Evolutionary conservation across 2,797 vertebrate species (phyloP).

Genomic region (Enteromius mattozi): DNA sequence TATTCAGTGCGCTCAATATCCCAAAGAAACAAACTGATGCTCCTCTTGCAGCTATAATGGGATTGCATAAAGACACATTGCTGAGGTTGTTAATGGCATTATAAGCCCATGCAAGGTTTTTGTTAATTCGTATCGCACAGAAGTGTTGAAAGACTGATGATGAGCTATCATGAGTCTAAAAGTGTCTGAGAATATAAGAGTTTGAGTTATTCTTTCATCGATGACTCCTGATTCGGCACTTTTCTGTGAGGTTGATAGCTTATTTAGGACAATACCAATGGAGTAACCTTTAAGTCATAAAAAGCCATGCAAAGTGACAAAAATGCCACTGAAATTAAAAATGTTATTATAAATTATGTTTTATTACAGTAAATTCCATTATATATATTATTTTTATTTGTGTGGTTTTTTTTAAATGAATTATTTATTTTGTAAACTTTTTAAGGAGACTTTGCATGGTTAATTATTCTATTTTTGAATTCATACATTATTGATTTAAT

Average conservation of each 20-base stretch:
- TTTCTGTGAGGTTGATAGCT: slow-evolving; percentile 49
- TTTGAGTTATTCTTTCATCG: slow-evolving; percentile 53
- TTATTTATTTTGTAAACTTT: neutral
- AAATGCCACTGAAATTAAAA: neutral
- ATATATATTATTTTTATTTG: neutral
- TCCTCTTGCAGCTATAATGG: slow-evolving; percentile 24
- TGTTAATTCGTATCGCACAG: neutral
- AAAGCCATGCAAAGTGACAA: neutral
- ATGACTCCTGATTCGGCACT: slow-evolving; percentile 56
- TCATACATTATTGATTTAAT: too few species aligned
- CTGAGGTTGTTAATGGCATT: neutral
- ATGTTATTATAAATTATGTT: neutral
- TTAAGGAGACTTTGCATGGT: too few species aligned
- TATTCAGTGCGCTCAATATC: slow-evolving; percentile 3
- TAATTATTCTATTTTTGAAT: too few species aligned
- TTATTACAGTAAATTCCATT: neutral
- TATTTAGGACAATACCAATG: neutral
- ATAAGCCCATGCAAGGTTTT: neutral
- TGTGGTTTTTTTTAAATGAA: neutral
- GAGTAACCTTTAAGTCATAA: neutral
- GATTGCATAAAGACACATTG: neutral
- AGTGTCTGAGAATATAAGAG: slow-evolving; percentile 67
- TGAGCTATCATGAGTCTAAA: slow-evolving; percentile 59
- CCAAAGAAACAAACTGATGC: slow-evolving; percentile 2
- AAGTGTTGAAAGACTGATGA: slow-evolving; percentile 6